A percentile compares a stretch with the other conserved stretches of the same genome.
Evolutionary conservation across 2,797 vertebrate genomes (phyloP).

Genomic region (Melanitta fusca): DNA sequence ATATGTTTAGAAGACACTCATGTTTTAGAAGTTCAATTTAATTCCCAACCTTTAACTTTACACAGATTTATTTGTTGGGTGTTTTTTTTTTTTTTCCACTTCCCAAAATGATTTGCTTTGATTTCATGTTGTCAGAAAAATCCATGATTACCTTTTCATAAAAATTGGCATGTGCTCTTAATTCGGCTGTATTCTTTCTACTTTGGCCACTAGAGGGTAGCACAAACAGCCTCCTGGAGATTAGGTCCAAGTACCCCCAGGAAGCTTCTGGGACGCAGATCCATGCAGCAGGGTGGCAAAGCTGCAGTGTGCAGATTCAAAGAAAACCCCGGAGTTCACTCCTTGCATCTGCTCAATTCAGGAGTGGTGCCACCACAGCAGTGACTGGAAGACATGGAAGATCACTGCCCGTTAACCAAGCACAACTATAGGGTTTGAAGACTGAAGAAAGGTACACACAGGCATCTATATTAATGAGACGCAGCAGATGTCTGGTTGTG

Average conservation of each 20-base stretch:
- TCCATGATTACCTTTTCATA: rapidly evolving
- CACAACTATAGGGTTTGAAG: rapidly evolving
- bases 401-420: neutral
- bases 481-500: neutral
- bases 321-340: neutral
- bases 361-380: neutral
- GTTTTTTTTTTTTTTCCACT: neutral
- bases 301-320: neutral
- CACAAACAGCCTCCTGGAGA: constrained; percentile 43
- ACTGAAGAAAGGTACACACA: rapidly evolving
- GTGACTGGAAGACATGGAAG: neutral
- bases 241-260: neutral
- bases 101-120: neutral
- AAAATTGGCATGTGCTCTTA: neutral
- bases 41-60: constrained; percentile 8
- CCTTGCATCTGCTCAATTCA: neutral
- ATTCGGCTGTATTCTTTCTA: neutral
- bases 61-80: neutral
- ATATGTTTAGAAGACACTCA: neutral
- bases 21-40: neutral
- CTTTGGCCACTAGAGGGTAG: constrained; percentile 64
- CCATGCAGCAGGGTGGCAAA: neutral
- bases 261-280: rapidly evolving
- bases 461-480: neutral
- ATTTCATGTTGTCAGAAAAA: neutral